These are phyloP conservation scores for Capitella teleta DNA, from an alignment of 1,140 invertebrate genomes.

Conservation along the genomic window DNA sequence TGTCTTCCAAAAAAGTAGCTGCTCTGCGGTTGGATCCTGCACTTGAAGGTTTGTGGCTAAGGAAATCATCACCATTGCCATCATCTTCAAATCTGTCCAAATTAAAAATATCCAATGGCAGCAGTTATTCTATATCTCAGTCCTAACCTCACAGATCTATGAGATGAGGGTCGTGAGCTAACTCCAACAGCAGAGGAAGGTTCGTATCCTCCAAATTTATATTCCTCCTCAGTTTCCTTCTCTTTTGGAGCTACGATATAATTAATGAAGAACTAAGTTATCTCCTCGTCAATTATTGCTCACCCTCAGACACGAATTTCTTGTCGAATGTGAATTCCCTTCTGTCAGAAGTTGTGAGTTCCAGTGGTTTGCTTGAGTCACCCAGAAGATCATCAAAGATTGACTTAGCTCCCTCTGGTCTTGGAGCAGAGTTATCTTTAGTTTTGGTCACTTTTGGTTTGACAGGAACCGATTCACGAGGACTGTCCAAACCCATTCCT, in stretches of 20 bases:
- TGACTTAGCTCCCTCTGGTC: not conserved
- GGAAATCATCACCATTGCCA: not conserved
- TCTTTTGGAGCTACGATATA: not conserved
- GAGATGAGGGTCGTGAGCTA: slow-evolving; percentile 8
- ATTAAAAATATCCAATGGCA: too few species aligned
- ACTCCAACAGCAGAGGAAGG: slow-evolving; percentile 6
- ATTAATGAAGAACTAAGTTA: not conserved
- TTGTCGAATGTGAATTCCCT: not conserved
- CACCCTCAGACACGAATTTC: not conserved
- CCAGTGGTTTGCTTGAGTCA: not conserved
- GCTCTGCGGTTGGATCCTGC: too few species aligned
- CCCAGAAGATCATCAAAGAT: slow-evolving; percentile 6
- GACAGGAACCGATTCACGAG: not conserved
- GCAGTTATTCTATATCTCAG: too few species aligned
- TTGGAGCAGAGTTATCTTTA: not conserved
- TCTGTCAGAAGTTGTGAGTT: not conserved
- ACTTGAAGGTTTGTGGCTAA: not conserved
- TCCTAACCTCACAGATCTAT: slow-evolving; percentile 8
- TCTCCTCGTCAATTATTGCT: too few species aligned
- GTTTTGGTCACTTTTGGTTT: not conserved
- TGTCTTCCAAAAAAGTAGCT: slow-evolving; percentile 3
- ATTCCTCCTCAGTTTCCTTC: slow-evolving; percentile 1
- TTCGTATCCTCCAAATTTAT: slow-evolving; percentile 6
- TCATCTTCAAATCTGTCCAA: too few species aligned
- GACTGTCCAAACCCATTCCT: slow-evolving; percentile 1